These are phyloP conservation scores for Trachops cirrhosus DNA, from an alignment of 2,797 vertebrate species.

Conservation along the genomic window DNA sequence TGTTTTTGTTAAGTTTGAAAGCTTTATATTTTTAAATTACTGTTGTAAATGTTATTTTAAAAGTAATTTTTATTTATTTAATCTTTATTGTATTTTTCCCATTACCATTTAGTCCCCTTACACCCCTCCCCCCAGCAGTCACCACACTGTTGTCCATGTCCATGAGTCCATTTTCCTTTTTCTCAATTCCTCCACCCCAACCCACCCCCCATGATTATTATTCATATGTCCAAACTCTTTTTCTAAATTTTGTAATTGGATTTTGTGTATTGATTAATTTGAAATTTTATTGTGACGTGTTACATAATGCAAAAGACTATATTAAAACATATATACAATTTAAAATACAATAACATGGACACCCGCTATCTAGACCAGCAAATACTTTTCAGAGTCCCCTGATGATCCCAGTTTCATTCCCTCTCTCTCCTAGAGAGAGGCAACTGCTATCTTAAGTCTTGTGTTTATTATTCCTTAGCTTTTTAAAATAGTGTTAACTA, in stretches of 20 bases:
- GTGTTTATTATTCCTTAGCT: background rate
- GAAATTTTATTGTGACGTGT: background rate
- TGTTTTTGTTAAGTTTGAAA: background rate
- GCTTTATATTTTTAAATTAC: background rate
- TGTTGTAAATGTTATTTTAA: background rate
- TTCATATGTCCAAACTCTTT: background rate
- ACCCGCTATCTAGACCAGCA: background rate
- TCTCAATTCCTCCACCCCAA: too few relatives aligned
- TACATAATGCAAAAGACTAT: background rate
- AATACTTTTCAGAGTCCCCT: background rate
- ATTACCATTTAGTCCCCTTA: too few relatives aligned
- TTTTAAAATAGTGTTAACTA: background rate
- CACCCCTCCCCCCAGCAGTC: too few relatives aligned
- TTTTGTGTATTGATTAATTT: background rate
- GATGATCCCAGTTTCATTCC: background rate
- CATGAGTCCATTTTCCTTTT: too few relatives aligned
- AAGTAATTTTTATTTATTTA: background rate
- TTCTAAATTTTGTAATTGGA: background rate
- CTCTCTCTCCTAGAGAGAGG: background rate
- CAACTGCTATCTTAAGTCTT: background rate
- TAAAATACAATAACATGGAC: background rate
- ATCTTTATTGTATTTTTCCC: too few relatives aligned
- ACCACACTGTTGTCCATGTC: too few relatives aligned
- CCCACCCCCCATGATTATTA: background rate
- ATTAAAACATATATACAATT: background rate